phyloP scores from a whole-genome alignment of 2,113 vertebrate genomes.

The Vanacampus margaritifer region DNA sequence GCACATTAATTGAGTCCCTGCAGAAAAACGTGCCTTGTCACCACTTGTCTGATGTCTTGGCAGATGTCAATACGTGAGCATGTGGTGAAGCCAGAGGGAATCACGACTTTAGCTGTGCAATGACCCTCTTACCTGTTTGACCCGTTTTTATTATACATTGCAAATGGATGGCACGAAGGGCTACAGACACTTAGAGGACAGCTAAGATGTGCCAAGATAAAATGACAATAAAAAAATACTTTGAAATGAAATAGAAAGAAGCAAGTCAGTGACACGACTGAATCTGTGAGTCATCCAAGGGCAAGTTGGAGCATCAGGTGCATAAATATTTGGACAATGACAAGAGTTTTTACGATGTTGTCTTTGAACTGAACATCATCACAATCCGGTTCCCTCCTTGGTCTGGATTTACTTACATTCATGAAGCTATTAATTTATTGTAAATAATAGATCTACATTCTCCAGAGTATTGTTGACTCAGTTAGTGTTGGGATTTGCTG shows the following conservation, averaged over 20 bases:
- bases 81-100: conserved; percentile 36
- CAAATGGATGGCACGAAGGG: conserved; percentile 29
- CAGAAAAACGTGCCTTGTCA: conserved; percentile 26
- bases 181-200: conserved; percentile 1
- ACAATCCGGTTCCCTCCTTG: background rate
- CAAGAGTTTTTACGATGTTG: background rate
- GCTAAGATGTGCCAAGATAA: background rate
- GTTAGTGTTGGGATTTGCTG: background rate
- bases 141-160: conserved; percentile 32
- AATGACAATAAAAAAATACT: conserved; percentile 4
- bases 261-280: background rate
- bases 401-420: background rate
- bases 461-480: background rate
- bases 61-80: conserved; percentile 16
- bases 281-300: conserved; percentile 9
- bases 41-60: conserved; percentile 35
- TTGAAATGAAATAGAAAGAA: conserved; percentile 15
- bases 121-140: conserved; percentile 61
- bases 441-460: background rate
- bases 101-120: conserved; percentile 34
- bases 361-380: background rate
- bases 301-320: background rate
- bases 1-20: conserved; percentile 23
- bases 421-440: background rate
- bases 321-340: background rate